These are phyloP conservation scores for Machimus rusticus DNA, from an alignment of 2,888 invertebrate genomes.

Conservation along the genomic window DNA sequence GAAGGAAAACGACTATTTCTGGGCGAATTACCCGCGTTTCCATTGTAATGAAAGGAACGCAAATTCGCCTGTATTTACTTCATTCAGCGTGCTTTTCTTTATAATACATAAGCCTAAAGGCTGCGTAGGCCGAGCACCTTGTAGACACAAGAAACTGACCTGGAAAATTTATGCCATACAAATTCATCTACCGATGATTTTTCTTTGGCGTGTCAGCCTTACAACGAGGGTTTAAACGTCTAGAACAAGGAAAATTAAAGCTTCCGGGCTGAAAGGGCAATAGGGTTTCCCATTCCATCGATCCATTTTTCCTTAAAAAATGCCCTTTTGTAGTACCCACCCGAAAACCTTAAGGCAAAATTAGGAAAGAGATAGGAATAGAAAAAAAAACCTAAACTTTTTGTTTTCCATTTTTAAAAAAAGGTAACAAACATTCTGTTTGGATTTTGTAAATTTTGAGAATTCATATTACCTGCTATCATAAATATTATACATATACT, in stretches of 20 bases:
- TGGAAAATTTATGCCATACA: not conserved
- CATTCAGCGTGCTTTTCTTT: not conserved
- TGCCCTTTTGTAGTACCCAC: not conserved
- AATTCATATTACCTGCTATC: no score
- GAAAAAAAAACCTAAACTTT: not conserved
- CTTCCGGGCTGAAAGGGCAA: not conserved
- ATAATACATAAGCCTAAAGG: not conserved
- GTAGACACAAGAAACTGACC: not conserved
- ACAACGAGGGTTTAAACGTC: not conserved
- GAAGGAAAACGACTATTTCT: not conserved
- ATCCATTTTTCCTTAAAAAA: not conserved
- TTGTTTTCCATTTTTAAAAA: no score
- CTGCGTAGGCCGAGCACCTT: not conserved
- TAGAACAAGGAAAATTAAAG: not conserved
- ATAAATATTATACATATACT: no score
- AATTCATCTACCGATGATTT: not conserved
- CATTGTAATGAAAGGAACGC: not conserved
- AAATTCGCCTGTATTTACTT: not conserved
- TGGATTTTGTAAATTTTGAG: no score
- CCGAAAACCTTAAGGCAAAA: not conserved
- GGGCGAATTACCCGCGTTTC: not conserved
- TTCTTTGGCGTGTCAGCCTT: not conserved
- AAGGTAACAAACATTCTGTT: no score
- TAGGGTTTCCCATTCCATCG: not conserved
- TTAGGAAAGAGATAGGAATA: not conserved